Percentiles rank a stretch among this genome's conserved stretches.
These are phyloP conservation scores for Polia nebulosa DNA, from an alignment of 2,888 invertebrate species.

Conservation along the genomic window DNA sequence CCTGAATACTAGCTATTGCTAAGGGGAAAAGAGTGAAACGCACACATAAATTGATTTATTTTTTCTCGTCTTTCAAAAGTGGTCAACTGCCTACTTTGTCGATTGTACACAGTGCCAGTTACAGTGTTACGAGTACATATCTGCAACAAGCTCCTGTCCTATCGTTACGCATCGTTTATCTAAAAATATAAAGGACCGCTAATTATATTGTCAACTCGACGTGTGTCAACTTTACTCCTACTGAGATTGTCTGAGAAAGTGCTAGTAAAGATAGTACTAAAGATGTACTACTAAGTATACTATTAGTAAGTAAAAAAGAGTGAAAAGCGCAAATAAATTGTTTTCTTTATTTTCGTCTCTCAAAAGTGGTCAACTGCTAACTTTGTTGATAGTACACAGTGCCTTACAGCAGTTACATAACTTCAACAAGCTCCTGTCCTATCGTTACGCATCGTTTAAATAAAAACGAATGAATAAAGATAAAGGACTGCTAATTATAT, in stretches of 20 bases:
- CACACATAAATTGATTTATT: no score
- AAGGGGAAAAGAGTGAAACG: no score
- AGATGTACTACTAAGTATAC: no score
- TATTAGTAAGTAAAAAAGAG: no score
- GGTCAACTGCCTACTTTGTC: not conserved
- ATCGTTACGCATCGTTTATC: not conserved
- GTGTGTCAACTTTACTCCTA: no score
- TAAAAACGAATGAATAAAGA: slow-evolving; percentile 7
- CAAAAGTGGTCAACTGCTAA: not conserved
- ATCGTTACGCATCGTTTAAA: slow-evolving; percentile 1
- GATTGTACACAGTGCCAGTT: not conserved
- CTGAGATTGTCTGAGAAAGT: no score
- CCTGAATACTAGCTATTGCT: no score
- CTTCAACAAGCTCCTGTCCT: not conserved
- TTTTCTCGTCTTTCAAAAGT: not conserved
- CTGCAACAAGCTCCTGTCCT: not conserved
- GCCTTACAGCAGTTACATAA: slow-evolving; percentile 18
- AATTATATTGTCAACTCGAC: slow-evolving; percentile 42
- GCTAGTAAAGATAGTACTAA: no score
- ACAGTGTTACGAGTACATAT: slow-evolving; percentile 19
- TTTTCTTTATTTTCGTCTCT: no score
- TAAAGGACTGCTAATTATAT: slow-evolving; percentile 37
- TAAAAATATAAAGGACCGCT: slow-evolving; percentile 20
- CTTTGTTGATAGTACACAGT: not conserved
- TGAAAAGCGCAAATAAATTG: no score